These are phyloP conservation scores for Phaonia tiefii DNA, from an alignment of 2,888 invertebrate genomes.

Conservation along the genomic window DNA sequence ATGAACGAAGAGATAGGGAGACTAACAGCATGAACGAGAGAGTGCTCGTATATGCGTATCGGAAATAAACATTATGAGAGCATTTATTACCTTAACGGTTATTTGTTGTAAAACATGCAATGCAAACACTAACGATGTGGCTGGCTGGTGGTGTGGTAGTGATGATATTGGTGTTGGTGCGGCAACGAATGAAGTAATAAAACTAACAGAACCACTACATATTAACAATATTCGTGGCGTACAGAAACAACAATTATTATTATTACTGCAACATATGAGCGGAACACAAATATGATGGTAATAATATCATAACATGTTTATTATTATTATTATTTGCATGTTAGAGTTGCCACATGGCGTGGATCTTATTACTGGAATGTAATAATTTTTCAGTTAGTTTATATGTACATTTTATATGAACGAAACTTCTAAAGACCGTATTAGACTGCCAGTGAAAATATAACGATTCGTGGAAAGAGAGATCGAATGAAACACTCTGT, in stretches of 20 bases:
- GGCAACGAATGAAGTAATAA: conserved; percentile 45
- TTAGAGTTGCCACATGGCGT: conserved; percentile 13
- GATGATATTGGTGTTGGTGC: too few relatives aligned
- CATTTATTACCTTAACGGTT: neutral
- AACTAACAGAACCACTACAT: conserved; percentile 13
- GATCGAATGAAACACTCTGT: too few relatives aligned
- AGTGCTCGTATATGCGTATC: too few relatives aligned
- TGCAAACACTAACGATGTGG: neutral
- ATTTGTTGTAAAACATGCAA: neutral
- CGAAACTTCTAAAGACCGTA: too few relatives aligned
- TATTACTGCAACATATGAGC: conserved; percentile 5
- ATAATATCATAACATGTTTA: neutral
- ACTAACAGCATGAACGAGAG: too few relatives aligned
- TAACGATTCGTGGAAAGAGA: too few relatives aligned
- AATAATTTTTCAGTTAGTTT: too few relatives aligned
- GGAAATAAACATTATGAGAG: neutral
- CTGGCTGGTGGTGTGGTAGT: neutral
- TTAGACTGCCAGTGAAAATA: too few relatives aligned
- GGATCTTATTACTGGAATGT: too few relatives aligned
- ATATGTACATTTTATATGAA: too few relatives aligned
- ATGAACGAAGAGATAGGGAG: too few relatives aligned
- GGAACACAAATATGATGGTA: neutral
- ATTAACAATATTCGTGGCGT: neutral
- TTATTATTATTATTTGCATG: neutral
- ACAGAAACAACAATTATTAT: neutral